Evolutionary conservation across 2,888 invertebrate genomes (phyloP).

Genomic region (Prenolepis imparis): DNA sequence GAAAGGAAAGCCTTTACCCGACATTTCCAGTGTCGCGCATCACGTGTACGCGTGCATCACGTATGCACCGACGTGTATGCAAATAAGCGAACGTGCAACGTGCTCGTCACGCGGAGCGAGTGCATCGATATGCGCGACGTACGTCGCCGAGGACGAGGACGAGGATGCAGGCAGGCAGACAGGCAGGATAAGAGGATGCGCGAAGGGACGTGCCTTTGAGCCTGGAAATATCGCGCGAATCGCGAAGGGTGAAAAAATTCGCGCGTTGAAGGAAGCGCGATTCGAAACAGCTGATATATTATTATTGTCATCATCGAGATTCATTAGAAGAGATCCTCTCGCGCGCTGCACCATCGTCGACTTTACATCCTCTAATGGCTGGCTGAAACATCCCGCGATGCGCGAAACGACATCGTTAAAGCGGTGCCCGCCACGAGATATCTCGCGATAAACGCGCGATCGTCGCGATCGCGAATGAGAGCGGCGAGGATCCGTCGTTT

Average conservation of each 20-base stretch:
- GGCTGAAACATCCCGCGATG: conserved; percentile 10
- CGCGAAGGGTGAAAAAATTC: conserved; percentile 67
- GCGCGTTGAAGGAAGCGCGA: conserved; percentile 67
- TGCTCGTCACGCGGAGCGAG: conserved; percentile 39
- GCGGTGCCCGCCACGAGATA: no score
- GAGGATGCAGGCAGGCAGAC: conserved; percentile 43
- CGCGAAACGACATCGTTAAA: conserved; percentile 20
- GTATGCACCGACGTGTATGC: conserved; percentile 27
- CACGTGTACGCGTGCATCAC: conserved; percentile 6
- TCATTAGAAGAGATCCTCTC: background rate
- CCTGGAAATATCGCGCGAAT: conserved; percentile 71
- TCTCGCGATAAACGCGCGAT: conserved; percentile 9
- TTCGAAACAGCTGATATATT: conserved; percentile 45
- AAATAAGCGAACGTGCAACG: conserved; percentile 40
- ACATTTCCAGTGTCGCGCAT: background rate
- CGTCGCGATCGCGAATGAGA: background rate
- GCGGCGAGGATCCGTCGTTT: background rate
- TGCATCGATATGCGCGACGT: conserved; percentile 74
- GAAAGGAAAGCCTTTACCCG: conserved; percentile 31
- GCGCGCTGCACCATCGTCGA: background rate
- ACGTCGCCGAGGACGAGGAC: conserved; percentile 48
- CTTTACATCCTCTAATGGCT: background rate
- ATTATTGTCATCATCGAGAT: background rate
- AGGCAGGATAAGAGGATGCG: conserved; percentile 55
- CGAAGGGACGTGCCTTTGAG: conserved; percentile 68